These are phyloP conservation scores for Chanos chanos DNA, from an alignment of 2,797 vertebrate species.

Conservation along the genomic window DNA sequence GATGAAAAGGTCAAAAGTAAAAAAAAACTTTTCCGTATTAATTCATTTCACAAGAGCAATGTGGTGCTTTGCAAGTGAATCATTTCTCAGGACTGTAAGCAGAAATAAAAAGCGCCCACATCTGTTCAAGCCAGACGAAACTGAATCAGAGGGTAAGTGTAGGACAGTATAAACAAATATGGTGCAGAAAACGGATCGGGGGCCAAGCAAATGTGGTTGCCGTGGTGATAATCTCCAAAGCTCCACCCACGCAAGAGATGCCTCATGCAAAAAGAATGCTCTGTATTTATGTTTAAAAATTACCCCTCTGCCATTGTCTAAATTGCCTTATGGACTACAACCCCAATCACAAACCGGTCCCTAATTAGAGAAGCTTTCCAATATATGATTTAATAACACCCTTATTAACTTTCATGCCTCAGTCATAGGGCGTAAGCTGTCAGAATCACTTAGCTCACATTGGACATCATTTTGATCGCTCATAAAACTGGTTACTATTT, in stretches of 20 bases:
- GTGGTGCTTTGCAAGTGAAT: constrained; percentile 50
- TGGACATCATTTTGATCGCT: constrained; percentile 45
- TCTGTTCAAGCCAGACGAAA: constrained; percentile 26
- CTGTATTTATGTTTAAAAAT: constrained; percentile 58
- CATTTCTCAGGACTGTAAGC: constrained; percentile 15
- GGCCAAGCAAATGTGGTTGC: constrained; percentile 32
- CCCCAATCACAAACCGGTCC: constrained; percentile 8
- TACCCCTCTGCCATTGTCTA: constrained; percentile 42
- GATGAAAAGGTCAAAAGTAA: too few species aligned
- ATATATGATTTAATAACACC: constrained; percentile 1
- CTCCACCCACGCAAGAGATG: constrained; percentile 62
- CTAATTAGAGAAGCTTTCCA: constrained; percentile 42
- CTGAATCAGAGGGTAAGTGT: constrained; percentile 40
- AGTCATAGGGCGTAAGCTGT: constrained; percentile 43
- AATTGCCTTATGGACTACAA: background rate
- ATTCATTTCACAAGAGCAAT: constrained; percentile 40
- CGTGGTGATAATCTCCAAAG: constrained; percentile 30
- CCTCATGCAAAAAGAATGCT: constrained; percentile 59
- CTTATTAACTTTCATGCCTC: background rate
- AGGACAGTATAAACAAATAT: constrained; percentile 40
- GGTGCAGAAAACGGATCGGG: constrained; percentile 47
- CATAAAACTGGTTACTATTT: constrained; percentile 48
- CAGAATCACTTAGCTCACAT: constrained; percentile 51
- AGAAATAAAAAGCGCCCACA: constrained; percentile 8
- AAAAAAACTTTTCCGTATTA: constrained; percentile 23